phyloP scores from a whole-genome alignment of 1,140 invertebrate species.

The Temnothorax longispinosus region DNA sequence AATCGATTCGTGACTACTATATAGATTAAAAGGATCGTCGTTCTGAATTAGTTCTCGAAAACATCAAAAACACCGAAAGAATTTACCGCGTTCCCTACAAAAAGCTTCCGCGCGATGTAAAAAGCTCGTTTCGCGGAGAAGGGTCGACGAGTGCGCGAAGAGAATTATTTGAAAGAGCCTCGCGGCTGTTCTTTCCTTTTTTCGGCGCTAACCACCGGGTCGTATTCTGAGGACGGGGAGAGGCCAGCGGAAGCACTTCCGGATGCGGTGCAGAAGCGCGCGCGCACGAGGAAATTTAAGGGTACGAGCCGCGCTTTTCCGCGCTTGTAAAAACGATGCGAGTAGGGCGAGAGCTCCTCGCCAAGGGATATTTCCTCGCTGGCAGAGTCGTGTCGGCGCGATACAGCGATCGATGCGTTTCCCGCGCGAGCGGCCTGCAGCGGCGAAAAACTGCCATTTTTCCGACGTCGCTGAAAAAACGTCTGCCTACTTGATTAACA shows the following conservation, averaged over 20 bases:
- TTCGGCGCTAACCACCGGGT: slow-evolving; percentile 43
- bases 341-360: slow-evolving; percentile 20
- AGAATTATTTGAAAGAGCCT: slow-evolving; percentile 65
- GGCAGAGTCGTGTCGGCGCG: slow-evolving; percentile 37
- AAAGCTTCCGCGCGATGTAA: slow-evolving; percentile 43
- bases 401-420: slow-evolving; percentile 43
- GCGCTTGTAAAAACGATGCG: slow-evolving; percentile 15
- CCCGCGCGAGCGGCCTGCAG: neutral
- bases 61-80: neutral
- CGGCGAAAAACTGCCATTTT: slow-evolving; percentile 25
- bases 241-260: slow-evolving; percentile 43
- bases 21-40: neutral
- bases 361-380: slow-evolving; percentile 44
- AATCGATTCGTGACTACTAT: neutral
- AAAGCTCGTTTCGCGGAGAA: slow-evolving; percentile 42
- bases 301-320: slow-evolving; percentile 14
- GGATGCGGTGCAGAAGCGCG: neutral
- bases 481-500: neutral
- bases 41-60: neutral
- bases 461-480: neutral
- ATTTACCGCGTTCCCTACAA: slow-evolving; percentile 15
- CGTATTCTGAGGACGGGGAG: slow-evolving; percentile 19
- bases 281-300: neutral
- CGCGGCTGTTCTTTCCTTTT: slow-evolving; percentile 54
- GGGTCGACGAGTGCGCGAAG: slow-evolving; percentile 44